Conservation (phyloP, 2,113 vertebrate genomes). For the Prolemur simus region DNA sequence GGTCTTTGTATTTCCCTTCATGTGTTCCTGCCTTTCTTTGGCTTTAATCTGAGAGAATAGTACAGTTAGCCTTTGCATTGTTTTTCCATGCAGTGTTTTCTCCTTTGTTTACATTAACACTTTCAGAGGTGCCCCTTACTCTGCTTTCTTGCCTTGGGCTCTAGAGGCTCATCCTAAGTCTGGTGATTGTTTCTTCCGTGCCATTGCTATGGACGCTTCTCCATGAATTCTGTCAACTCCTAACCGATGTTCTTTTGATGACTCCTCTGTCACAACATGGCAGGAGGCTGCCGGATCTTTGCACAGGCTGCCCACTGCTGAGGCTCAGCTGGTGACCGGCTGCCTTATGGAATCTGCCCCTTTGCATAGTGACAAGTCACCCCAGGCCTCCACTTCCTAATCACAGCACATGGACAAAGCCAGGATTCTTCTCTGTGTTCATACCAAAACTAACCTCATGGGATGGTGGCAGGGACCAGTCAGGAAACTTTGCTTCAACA, state of each 20-base stretch:
- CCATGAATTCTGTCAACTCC: not conserved
- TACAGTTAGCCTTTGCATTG: not conserved
- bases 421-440: not conserved
- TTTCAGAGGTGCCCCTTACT: too few species aligned
- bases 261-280: too few species aligned
- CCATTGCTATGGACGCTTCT: not conserved
- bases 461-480: too few species aligned
- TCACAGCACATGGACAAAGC: not conserved
- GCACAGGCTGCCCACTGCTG: not conserved
- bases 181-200: not conserved
- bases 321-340: too few species aligned
- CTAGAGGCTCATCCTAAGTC: not conserved
- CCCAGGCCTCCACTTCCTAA: rapidly evolving
- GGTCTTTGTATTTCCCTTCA: not conserved
- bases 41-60: not conserved
- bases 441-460: not conserved
- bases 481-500: not conserved
- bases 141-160: not conserved
- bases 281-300: not conserved
- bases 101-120: too few species aligned
- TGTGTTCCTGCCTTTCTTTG: rapidly evolving
- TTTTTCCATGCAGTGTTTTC: not conserved
- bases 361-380: not conserved
- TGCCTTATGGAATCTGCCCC: too few species aligned
- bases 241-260: not conserved